Percentiles rank a stretch among this genome's conserved stretches.
phyloP scores from a whole-genome alignment of 2,113 vertebrate genomes.

The Ibidorhyncha struthersii region DNA sequence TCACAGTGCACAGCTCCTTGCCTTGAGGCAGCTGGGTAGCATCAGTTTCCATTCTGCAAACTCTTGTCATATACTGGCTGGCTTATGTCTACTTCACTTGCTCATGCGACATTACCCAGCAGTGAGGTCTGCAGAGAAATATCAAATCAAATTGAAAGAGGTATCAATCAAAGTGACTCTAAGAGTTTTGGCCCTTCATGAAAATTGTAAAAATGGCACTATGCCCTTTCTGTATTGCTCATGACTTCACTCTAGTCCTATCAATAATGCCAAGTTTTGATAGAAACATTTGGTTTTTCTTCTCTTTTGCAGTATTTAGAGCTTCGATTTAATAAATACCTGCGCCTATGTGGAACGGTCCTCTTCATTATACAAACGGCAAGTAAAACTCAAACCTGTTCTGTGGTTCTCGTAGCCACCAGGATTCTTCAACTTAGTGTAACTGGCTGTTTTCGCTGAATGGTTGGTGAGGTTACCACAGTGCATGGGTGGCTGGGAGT shows the following conservation, averaged over 20 bases:
- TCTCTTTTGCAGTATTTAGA: constrained; percentile 85
- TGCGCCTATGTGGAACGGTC: constrained; percentile 82
- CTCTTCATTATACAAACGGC: constrained; percentile 90
- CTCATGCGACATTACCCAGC: not conserved
- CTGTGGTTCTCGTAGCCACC: not conserved
- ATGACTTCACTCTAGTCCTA: not conserved
- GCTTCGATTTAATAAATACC: constrained; percentile 85
- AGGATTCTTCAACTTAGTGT: not conserved
- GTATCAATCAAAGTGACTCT: not conserved
- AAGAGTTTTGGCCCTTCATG: not conserved
- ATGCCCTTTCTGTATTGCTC: not conserved
- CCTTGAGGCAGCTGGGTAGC: not conserved
- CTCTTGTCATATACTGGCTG: accelerated
- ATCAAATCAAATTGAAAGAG: not conserved
- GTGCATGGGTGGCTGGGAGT: not conserved
- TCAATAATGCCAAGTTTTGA: not conserved
- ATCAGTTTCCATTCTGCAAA: not conserved
- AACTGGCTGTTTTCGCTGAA: not conserved
- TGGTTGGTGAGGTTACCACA: not conserved
- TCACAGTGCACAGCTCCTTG: not conserved
- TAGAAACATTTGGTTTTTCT: not conserved
- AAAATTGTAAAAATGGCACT: not conserved
- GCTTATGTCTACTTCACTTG: not conserved
- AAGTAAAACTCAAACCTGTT: constrained; percentile 61
- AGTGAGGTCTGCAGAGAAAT: not conserved